A percentile compares a stretch with the other conserved stretches of the same genome.
phyloP scores from a whole-genome alignment of 2,888 invertebrate genomes.

The Acleris laterana region DNA sequence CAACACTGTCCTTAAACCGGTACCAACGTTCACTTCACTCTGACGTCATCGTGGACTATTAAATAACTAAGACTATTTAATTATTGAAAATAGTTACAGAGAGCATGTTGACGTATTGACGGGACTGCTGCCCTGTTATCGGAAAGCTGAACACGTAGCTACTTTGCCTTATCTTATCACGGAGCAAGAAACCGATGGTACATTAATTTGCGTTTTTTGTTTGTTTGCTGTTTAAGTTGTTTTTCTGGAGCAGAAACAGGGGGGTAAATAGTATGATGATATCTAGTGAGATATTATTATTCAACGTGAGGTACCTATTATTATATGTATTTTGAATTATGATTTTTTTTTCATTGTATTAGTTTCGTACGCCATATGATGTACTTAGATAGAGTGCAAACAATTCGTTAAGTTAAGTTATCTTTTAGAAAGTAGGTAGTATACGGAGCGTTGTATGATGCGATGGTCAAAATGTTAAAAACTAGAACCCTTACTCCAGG shows the following conservation, averaged over 20 bases:
- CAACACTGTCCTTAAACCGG: not conserved
- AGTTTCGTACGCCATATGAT: no score
- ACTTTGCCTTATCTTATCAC: conserved; percentile 74
- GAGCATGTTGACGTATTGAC: conserved; percentile 71
- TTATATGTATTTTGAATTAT: no score
- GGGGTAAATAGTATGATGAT: not conserved
- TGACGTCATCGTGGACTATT: conserved; percentile 19
- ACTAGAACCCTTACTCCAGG: no score
- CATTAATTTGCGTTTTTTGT: conserved; percentile 43
- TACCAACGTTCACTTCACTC: conserved; percentile 19
- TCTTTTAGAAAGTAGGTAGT: no score
- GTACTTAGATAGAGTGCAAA: no score
- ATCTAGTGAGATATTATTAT: no score
- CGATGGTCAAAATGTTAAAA: no score
- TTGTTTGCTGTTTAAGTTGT: conserved; percentile 7
- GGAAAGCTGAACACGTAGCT: conserved; percentile 62
- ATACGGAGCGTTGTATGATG: no score
- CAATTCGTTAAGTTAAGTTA: no score
- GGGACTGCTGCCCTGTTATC: conserved; percentile 72
- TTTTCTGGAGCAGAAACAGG: not conserved
- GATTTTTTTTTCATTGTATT: no score
- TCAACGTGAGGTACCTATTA: no score
- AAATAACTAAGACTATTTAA: conserved; percentile 13
- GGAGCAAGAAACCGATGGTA: conserved; percentile 60
- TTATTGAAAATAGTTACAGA: conserved; percentile 52